A percentile compares a stretch with the other conserved stretches of the same genome.
Conservation (phyloP, 2,888 invertebrate species). For the Pseudanteris insignis region DNA sequence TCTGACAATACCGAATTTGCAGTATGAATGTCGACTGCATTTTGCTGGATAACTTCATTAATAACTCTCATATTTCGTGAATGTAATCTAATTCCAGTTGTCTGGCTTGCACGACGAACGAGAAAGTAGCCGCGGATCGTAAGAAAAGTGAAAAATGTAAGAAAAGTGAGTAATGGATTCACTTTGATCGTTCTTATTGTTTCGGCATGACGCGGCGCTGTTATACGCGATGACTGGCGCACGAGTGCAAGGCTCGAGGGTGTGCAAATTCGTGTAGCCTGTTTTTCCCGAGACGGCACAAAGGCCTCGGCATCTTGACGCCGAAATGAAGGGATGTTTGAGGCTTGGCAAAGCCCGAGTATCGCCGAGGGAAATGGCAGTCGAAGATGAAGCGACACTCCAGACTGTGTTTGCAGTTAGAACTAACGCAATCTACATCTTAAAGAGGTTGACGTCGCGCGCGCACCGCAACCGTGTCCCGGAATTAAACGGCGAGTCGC, state of each 20-base stretch:
- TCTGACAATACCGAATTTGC: too few relatives aligned
- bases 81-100: too few relatives aligned
- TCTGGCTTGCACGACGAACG: too few relatives aligned
- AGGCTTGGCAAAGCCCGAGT: constrained; percentile 7
- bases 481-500: constrained; percentile 55
- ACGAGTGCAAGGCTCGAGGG: constrained; percentile 30
- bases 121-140: too few relatives aligned
- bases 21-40: too few relatives aligned
- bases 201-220: too few relatives aligned
- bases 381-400: constrained; percentile 42
- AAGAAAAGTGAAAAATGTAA: too few relatives aligned
- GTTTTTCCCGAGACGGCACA: constrained; percentile 27
- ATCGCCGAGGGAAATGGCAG: constrained; percentile 24
- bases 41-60: too few relatives aligned
- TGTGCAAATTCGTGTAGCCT: constrained; percentile 26
- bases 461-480: constrained; percentile 23
- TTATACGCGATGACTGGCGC: constrained; percentile 12
- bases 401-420: constrained; percentile 52
- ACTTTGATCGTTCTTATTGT: too few relatives aligned
- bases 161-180: neutral
- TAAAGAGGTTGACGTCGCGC: constrained; percentile 45
- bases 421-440: constrained; percentile 54
- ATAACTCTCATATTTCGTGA: too few relatives aligned
- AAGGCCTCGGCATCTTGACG: constrained; percentile 24
- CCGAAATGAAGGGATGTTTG: constrained; percentile 35